Evolutionary conservation across 2,113 vertebrate species (phyloP).

Genomic region (Pelobates fuscus): DNA sequence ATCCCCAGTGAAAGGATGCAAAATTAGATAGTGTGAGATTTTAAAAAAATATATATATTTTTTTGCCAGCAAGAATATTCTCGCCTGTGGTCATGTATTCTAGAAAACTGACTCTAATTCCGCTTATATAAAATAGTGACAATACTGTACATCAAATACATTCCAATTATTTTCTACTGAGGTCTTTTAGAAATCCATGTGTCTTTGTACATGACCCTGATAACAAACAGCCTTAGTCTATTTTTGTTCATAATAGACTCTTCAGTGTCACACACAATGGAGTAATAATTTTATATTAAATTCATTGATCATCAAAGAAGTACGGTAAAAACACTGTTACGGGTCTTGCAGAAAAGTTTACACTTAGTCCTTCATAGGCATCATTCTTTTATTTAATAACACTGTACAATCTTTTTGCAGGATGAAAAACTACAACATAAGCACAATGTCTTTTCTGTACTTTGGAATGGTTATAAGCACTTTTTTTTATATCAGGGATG

Average conservation of each 20-base stretch:
- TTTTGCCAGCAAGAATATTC: slow-evolving; percentile 14
- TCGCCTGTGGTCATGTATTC: slow-evolving; percentile 39
- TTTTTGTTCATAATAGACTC: slow-evolving; percentile 31
- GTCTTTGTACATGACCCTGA: slow-evolving; percentile 39
- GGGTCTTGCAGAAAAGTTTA: slow-evolving; percentile 19
- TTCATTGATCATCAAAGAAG: slow-evolving; percentile 43
- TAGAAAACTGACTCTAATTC: slow-evolving; percentile 1
- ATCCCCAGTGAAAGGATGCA: slow-evolving; percentile 15
- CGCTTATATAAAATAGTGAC: slow-evolving; percentile 29
- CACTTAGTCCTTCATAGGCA: background rate
- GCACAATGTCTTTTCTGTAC: background rate
- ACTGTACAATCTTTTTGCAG: background rate
- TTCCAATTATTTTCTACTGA: slow-evolving; percentile 31
- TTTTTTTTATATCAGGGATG: no score
- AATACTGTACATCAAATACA: slow-evolving; percentile 42
- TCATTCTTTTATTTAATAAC: background rate
- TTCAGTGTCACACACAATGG: slow-evolving; percentile 32
- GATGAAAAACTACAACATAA: background rate
- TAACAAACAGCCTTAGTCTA: slow-evolving; percentile 38
- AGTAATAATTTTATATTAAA: slow-evolving; percentile 46
- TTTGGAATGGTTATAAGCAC: background rate
- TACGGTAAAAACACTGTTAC: slow-evolving; percentile 16
- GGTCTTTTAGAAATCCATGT: slow-evolving; percentile 25
- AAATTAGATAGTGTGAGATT: slow-evolving; percentile 18
- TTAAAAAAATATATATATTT: slow-evolving; percentile 3